phyloP scores from a whole-genome alignment of 2,797 vertebrate species.

The Acanthurus leucopareius region DNA sequence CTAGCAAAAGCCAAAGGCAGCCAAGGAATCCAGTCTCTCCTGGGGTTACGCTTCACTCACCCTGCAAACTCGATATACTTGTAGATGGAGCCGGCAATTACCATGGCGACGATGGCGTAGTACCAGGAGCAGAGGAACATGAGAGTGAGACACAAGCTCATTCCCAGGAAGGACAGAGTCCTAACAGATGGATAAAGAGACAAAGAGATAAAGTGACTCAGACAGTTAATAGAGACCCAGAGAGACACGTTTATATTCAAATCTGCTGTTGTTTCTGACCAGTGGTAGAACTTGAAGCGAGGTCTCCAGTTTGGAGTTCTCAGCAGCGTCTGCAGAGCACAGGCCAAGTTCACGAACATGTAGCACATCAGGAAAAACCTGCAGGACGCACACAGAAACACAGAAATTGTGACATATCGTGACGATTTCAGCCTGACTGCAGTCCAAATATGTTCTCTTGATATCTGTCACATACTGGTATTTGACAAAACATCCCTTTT shows the following conservation, averaged over 20 bases:
- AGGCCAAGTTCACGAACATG: slow-evolving; percentile 99
- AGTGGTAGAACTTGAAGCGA: slow-evolving; percentile 98
- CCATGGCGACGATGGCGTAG: slow-evolving; percentile 96
- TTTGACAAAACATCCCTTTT: neutral
- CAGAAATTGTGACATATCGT: neutral
- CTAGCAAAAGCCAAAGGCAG: slow-evolving; percentile 35
- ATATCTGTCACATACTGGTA: slow-evolving; percentile 34
- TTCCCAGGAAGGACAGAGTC: slow-evolving; percentile 95
- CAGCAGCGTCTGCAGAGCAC: slow-evolving; percentile 95
- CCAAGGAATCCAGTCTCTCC: slow-evolving; percentile 60
- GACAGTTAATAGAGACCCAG: slow-evolving; percentile 69
- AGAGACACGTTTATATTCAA: neutral
- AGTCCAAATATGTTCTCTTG: slow-evolving; percentile 6
- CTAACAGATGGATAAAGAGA: slow-evolving; percentile 89
- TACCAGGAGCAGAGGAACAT: slow-evolving; percentile 99
- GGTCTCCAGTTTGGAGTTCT: slow-evolving; percentile 98
- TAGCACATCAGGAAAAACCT: slow-evolving; percentile 99
- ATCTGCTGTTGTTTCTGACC: slow-evolving; percentile 84
- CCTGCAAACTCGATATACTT: slow-evolving; percentile 98
- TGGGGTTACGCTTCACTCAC: slow-evolving; percentile 87
- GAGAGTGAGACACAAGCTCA: slow-evolving; percentile 97
- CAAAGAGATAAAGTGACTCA: slow-evolving; percentile 78
- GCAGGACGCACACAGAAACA: slow-evolving; percentile 45
- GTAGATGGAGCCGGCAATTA: slow-evolving; percentile 96
- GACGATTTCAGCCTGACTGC: slow-evolving; percentile 5